A percentile compares a stretch with the other conserved stretches of the same genome.
These are phyloP conservation scores for Drosophila navojoa DNA, from an alignment of 1,140 invertebrate genomes.

Conservation along the genomic window DNA sequence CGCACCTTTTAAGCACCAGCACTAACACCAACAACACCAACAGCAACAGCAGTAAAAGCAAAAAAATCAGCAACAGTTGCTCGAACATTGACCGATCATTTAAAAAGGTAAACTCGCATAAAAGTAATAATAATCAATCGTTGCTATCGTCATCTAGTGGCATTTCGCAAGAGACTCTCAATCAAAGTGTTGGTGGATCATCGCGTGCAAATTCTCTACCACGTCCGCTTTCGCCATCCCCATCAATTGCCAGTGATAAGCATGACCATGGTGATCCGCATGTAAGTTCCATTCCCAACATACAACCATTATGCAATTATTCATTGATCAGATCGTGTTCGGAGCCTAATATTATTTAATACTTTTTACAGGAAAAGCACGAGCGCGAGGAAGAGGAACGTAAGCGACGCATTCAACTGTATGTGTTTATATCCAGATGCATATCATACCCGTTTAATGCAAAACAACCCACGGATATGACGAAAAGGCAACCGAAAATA, in stretches of 20 bases:
- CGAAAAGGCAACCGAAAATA: conserved; percentile 95
- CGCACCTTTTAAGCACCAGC: conserved; percentile 18
- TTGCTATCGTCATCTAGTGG: conserved; percentile 87
- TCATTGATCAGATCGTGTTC: not conserved
- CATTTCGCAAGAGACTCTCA: conserved; percentile 87
- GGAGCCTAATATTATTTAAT: not conserved
- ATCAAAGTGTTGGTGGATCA: conserved; percentile 84
- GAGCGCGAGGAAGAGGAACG: conserved; percentile 96
- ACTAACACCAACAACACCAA: not conserved
- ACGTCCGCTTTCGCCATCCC: conserved; percentile 92
- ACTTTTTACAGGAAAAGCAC: conserved; percentile 88
- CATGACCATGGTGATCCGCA: conserved; percentile 85
- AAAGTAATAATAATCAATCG: conserved; percentile 79
- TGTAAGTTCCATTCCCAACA: conserved; percentile 42
- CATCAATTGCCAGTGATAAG: conserved; percentile 92
- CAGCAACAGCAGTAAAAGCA: conserved; percentile 8
- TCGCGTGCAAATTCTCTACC: conserved; percentile 88
- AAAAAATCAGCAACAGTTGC: not conserved
- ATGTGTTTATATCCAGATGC: conserved; percentile 99
- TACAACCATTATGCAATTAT: not conserved
- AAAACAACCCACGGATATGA: conserved; percentile 99
- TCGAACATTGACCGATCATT: conserved; percentile 28
- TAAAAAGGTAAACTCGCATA: conserved; percentile 30
- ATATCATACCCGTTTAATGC: conserved; percentile 99
- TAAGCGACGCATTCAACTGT: conserved; percentile 96